Base-by-base conservation (phyloP, 2,888 invertebrate species). In the Sylvicola cinctus region DNA sequence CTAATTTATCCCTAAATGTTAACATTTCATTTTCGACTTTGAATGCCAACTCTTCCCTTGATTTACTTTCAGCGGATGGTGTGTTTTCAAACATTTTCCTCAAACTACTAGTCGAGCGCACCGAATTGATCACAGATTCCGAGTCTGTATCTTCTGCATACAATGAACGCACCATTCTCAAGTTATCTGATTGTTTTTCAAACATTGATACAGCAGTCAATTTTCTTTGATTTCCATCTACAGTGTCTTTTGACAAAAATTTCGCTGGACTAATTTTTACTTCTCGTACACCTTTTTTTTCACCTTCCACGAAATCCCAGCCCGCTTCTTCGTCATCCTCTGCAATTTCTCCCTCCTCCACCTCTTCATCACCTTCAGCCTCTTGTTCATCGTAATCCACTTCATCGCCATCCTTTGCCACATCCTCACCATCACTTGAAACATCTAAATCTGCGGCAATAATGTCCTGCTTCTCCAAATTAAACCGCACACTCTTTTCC, bases 401-500 rank as follows among this genome's bases (percentile, higher is more conserved):
- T 16, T 32, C 32, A 20, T 48, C 47, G 4, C 51, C 50, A 23
- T 48, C 49, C 3, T 47, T 46, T 4, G 50, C 50, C 5, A 46
- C 40, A 35, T 54, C 57, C 17, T 34, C 34, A 14, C 20, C 15
- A 0, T 51, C 49, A 35, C 49, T 52, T 36, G 49, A 49, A 2
- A 46, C 47, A 10, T 46, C 36, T 31, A 10, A 25, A 6, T 28
- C 20, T 28, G 6, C 13, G 10, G 12, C 12, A 25, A 29, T 15
- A 27, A 27, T 12, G 13, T 27, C 13, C n/a, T 3, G 4, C 13
- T 27, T 27, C 13, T 10, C 61, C 36, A 73, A 51, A 50, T 70
- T 70, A 43, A 73, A 74, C 7, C 71, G 61, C 1, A 83, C 80
- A 49, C 75, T 79, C 49, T 81, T 81, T n/a, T n/a, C n/a, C n/a